Evolutionary conservation across 2,797 vertebrate genomes (phyloP).

Genomic region (Tinamus major): DNA sequence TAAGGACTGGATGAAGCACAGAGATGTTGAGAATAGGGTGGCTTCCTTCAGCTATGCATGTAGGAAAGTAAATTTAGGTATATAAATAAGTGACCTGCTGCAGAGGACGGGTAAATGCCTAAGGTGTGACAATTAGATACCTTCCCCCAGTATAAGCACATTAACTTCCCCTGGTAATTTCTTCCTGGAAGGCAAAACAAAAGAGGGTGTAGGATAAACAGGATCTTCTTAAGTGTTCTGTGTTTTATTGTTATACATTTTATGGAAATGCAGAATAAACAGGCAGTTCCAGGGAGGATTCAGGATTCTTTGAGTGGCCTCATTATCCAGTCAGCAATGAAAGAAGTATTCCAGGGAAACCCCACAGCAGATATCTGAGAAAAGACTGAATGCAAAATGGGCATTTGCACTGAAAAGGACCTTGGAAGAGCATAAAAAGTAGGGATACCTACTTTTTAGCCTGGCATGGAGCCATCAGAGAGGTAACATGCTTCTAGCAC

Average conservation of each 20-base stretch:
- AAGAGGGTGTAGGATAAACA: no score
- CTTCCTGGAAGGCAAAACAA: no score
- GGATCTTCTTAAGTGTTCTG: neutral
- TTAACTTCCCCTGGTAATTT: no score
- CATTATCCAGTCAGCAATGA: neutral
- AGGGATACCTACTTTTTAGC: no score
- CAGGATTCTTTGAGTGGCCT: neutral
- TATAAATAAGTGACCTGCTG: neutral
- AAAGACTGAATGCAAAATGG: neutral
- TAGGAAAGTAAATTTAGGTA: neutral
- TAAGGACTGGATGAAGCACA: neutral
- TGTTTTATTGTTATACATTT: neutral
- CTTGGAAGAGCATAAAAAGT: neutral
- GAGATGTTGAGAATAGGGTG: neutral
- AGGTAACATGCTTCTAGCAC: neutral
- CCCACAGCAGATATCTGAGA: neutral
- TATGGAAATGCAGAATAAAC: neutral
- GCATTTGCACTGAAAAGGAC: neutral
- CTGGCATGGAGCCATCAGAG: neutral
- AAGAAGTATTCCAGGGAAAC: neutral
- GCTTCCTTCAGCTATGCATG: neutral
- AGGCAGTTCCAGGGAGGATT: neutral
- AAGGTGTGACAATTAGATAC: no score
- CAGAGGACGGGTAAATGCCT: no score
- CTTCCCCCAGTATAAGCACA: no score